phyloP scores from a whole-genome alignment of 1,140 invertebrate species.

The Drosophila bipectinata region DNA sequence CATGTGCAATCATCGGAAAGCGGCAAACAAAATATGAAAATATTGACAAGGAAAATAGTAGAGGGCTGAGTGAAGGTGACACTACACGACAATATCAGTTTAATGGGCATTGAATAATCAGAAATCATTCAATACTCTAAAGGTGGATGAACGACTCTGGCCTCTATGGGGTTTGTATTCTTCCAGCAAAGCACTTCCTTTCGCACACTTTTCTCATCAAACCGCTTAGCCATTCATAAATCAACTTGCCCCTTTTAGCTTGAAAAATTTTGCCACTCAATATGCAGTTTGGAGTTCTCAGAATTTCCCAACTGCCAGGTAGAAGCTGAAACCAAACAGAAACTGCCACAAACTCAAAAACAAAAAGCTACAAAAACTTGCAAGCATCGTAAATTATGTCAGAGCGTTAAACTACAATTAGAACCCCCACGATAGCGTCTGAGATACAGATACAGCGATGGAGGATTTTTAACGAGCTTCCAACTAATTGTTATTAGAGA shows the following conservation, averaged over 20 bases:
- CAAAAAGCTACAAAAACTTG: slow-evolving; percentile 28
- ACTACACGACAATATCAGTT: slow-evolving; percentile 24
- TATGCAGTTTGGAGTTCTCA: slow-evolving; percentile 72
- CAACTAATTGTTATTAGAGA: slow-evolving; percentile 70
- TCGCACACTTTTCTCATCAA: slow-evolving; percentile 24
- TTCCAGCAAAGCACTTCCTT: slow-evolving; percentile 12
- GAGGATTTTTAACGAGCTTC: slow-evolving; percentile 53
- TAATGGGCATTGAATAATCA: slow-evolving; percentile 6
- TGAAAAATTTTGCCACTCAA: slow-evolving; percentile 50
- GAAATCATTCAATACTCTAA: not conserved
- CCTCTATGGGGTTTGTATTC: not conserved
- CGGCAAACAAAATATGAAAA: slow-evolving; percentile 28
- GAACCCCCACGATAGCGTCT: slow-evolving; percentile 31
- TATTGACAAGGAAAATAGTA: slow-evolving; percentile 39
- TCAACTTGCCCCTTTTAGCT: slow-evolving; percentile 33
- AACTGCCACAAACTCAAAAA: slow-evolving; percentile 15
- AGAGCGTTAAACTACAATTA: slow-evolving; percentile 76
- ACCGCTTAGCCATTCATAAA: slow-evolving; percentile 47
- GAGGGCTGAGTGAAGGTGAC: slow-evolving; percentile 27
- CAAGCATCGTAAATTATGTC: slow-evolving; percentile 72
- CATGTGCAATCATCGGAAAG: slow-evolving; percentile 40
- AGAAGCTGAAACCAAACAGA: slow-evolving; percentile 33
- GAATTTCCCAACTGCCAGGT: slow-evolving; percentile 59
- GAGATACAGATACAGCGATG: slow-evolving; percentile 2
- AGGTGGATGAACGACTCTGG: no score